Evolutionary conservation across 2,888 invertebrate species (phyloP).

Genomic region (Ommatoiulus sabulosus): DNA sequence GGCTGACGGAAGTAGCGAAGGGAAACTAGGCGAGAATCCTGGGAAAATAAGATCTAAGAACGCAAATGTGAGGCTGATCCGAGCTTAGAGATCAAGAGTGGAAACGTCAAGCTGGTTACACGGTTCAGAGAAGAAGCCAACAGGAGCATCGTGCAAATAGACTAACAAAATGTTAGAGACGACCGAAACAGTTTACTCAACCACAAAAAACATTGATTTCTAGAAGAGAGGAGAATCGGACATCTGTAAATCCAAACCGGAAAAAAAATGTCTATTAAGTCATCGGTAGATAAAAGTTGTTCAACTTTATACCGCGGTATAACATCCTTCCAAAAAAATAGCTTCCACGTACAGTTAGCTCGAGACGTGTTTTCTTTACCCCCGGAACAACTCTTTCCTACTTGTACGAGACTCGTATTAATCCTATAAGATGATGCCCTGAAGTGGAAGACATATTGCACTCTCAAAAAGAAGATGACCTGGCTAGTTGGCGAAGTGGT

Average conservation of each 20-base stretch:
- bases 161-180: background rate
- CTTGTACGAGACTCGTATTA: no score
- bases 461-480: no score
- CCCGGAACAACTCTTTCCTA: no score
- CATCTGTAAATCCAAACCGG: background rate
- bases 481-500: no score
- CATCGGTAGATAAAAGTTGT: background rate
- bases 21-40: background rate
- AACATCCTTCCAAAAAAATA: background rate
- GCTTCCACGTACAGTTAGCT: no score
- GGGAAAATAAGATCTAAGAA: background rate
- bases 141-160: background rate
- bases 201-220: conserved; percentile 6
- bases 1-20: background rate
- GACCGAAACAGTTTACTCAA: background rate
- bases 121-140: conserved; percentile 21
- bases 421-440: no score
- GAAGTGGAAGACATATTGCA: no score
- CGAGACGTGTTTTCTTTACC: no score
- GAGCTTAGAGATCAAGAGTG: conserved; percentile 5
- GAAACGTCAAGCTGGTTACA: conserved; percentile 5
- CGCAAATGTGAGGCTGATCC: background rate
- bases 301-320: background rate
- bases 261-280: background rate
- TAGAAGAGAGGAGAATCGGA: background rate